These are phyloP conservation scores for Saccostrea cuccullata DNA, from an alignment of 1,140 invertebrate genomes.

Conservation along the genomic window DNA sequence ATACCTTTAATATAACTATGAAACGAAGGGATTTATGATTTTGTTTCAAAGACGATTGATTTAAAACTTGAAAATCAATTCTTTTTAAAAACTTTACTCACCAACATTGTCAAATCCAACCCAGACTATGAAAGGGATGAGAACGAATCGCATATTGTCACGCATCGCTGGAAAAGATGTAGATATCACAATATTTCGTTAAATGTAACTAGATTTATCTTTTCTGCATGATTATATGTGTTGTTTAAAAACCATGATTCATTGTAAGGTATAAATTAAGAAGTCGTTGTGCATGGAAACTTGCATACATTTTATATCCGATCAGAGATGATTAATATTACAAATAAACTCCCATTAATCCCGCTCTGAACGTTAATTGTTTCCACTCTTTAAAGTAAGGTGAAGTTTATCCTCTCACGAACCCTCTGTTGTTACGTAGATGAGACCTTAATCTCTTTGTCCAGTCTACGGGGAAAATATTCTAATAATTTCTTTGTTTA, in stretches of 20 bases:
- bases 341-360: background rate
- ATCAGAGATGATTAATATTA: background rate
- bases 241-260: conserved; percentile 9
- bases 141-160: background rate
- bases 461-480: background rate
- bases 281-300: conserved; percentile 34
- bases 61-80: background rate
- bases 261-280: background rate
- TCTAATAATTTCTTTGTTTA: too few relatives aligned
- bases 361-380: background rate
- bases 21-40: too few relatives aligned
- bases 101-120: conserved; percentile 9
- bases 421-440: background rate
- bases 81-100: background rate
- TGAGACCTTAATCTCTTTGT: background rate
- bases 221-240: background rate
- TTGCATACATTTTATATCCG: conserved; percentile 7
- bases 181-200: conserved; percentile 15
- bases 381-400: background rate
- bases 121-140: background rate
- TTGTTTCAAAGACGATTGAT: too few relatives aligned
- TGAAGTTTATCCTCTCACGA: background rate
- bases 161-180: background rate
- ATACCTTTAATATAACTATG: too few relatives aligned
- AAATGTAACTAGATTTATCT: background rate